A percentile compares a stretch with the other conserved stretches of the same genome.
Evolutionary conservation across 2,797 vertebrate species (phyloP).

Genomic region (Sebastes glaucus): DNA sequence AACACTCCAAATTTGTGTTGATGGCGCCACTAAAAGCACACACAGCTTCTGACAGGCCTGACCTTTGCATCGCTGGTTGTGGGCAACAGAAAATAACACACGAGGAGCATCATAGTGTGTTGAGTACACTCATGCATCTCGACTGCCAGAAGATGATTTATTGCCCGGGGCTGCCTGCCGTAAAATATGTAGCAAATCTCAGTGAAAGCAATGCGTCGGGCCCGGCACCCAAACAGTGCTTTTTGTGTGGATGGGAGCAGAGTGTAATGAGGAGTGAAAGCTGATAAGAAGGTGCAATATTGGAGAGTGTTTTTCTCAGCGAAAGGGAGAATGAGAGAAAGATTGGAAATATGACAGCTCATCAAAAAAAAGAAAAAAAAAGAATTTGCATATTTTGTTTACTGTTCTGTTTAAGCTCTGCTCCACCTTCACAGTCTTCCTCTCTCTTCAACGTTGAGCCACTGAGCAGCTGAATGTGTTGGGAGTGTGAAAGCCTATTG

Average conservation of each 20-base stretch:
- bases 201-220: conserved; percentile 12
- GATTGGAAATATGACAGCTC: background rate
- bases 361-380: background rate
- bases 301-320: background rate
- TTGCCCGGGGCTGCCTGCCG: conserved; percentile 1
- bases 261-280: conserved; percentile 27
- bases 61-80: conserved; percentile 41
- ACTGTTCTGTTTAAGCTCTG: background rate
- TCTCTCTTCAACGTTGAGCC: background rate
- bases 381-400: background rate
- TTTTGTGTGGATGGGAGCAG: background rate
- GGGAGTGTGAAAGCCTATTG: background rate
- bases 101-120: background rate
- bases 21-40: background rate
- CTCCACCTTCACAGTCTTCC: background rate
- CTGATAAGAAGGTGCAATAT: conserved; percentile 20
- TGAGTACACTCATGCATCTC: conserved; percentile 15
- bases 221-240: background rate
- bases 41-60: background rate
- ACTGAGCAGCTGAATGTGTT: background rate
- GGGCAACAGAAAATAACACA: conserved; percentile 27
- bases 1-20: conserved; percentile 1
- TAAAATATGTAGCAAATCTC: conserved; percentile 41
- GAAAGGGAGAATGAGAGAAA: background rate
- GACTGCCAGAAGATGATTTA: conserved; percentile 59